These are phyloP conservation scores for Callipepla californica DNA, from an alignment of 2,113 vertebrate species.

Conservation along the genomic window DNA sequence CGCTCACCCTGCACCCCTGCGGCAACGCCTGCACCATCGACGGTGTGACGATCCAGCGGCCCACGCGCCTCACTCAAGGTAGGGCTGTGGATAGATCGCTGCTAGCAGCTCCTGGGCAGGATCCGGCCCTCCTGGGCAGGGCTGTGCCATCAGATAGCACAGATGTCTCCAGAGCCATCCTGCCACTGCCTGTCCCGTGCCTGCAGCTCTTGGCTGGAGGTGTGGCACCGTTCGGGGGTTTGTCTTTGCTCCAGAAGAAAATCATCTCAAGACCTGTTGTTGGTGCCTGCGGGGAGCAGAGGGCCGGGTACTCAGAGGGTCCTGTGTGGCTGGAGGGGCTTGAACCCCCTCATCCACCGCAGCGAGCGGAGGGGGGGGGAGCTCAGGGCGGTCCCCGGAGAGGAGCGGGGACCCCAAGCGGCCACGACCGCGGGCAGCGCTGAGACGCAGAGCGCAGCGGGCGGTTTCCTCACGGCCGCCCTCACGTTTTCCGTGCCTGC, in stretches of 20 bases:
- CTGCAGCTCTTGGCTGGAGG: background rate
- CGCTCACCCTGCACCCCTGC: constrained; percentile 90
- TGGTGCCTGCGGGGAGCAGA: background rate
- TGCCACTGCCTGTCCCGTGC: accelerated
- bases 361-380: too few species aligned
- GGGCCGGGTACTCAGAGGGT: background rate
- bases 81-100: background rate
- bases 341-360: background rate
- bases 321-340: background rate
- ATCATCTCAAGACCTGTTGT: background rate
- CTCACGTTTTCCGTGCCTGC: background rate
- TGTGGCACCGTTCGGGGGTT: background rate
- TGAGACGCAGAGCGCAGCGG: background rate
- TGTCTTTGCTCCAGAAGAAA: background rate
- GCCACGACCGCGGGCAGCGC: background rate
- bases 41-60: constrained; percentile 81
- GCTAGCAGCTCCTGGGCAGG: background rate
- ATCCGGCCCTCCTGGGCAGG: accelerated
- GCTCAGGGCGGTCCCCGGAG: too few species aligned
- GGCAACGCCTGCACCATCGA: constrained; percentile 89
- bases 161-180: background rate
- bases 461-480: background rate
- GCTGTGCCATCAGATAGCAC: accelerated
- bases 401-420: background rate
- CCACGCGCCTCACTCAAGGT: constrained; percentile 92